Evolutionary conservation across 37 sponge, comb jelly and placozoan species (phyloP).

Genomic region (Cliona cf. orientalis): DNA sequence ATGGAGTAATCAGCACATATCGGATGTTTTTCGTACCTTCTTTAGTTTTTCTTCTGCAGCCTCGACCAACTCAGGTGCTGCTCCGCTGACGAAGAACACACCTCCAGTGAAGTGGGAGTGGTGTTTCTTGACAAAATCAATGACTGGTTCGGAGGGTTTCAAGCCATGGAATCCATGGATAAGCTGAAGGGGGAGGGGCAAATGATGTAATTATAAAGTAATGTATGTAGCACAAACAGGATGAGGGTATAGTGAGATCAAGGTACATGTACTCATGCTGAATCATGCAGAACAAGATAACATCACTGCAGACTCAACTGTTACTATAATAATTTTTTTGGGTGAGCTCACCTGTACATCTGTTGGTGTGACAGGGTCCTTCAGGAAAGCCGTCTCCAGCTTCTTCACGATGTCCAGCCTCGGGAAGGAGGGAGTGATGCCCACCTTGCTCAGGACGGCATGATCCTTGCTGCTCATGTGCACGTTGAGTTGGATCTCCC

Average conservation of each 20-base stretch:
- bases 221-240: not conserved
- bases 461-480: not conserved
- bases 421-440: constrained; percentile 42
- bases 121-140: constrained; percentile 34
- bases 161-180: constrained; percentile 37
- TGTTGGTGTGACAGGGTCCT: not conserved
- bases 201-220: not conserved
- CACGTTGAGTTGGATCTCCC: constrained; percentile 48
- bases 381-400: constrained; percentile 48
- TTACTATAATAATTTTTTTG: not conserved
- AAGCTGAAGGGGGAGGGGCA: constrained; percentile 14
- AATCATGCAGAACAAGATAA: not conserved
- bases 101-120: constrained; percentile 51
- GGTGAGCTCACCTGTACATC: constrained; percentile 56
- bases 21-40: too few species aligned
- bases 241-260: not conserved
- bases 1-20: too few species aligned
- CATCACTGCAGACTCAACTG: not conserved
- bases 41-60: constrained; percentile 5
- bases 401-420: constrained; percentile 45
- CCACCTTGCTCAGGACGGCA: not conserved
- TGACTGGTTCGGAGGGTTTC: constrained; percentile 34
- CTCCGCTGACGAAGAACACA: constrained; percentile 43
- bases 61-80: not conserved
- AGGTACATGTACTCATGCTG: too few species aligned